Conservation (phyloP, 2,888 invertebrate species). For the Agrochola macilenta region DNA sequence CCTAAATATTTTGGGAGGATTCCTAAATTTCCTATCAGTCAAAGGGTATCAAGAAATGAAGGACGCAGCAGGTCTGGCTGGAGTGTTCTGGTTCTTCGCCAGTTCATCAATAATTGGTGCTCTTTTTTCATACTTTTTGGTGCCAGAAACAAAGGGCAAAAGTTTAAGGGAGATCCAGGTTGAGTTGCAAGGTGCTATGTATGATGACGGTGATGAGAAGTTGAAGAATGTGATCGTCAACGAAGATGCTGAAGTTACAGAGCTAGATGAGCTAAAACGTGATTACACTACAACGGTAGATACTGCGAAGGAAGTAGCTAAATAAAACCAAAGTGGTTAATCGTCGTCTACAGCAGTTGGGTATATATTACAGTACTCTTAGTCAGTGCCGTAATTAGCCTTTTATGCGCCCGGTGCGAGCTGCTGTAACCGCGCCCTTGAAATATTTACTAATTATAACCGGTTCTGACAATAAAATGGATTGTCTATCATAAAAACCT, state of each 20-base stretch:
- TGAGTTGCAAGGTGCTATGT: constrained; percentile 24
- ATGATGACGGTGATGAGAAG: constrained; percentile 12
- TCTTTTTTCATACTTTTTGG: constrained; percentile 14
- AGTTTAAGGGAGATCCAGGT: constrained; percentile 26
- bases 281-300: neutral
- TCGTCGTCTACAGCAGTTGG: neutral
- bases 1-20: constrained; percentile 78
- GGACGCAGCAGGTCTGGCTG: constrained; percentile 83
- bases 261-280: constrained; percentile 29
- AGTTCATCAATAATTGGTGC: constrained; percentile 76
- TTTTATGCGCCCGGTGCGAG: too few relatives aligned
- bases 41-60: constrained; percentile 87
- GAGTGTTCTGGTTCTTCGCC: constrained; percentile 87
- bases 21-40: constrained; percentile 84
- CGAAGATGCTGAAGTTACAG: constrained; percentile 26
- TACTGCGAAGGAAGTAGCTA: neutral
- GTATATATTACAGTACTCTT: neutral
- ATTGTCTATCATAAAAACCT: too few relatives aligned
- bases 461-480: too few relatives aligned
- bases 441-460: too few relatives aligned
- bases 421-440: too few relatives aligned
- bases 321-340: constrained; percentile 11
- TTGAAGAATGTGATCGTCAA: constrained; percentile 56
- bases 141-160: constrained; percentile 34
- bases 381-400: too few relatives aligned